Base-by-base conservation (phyloP, 2,888 invertebrate species). In the Diplolepis rosae region DNA sequence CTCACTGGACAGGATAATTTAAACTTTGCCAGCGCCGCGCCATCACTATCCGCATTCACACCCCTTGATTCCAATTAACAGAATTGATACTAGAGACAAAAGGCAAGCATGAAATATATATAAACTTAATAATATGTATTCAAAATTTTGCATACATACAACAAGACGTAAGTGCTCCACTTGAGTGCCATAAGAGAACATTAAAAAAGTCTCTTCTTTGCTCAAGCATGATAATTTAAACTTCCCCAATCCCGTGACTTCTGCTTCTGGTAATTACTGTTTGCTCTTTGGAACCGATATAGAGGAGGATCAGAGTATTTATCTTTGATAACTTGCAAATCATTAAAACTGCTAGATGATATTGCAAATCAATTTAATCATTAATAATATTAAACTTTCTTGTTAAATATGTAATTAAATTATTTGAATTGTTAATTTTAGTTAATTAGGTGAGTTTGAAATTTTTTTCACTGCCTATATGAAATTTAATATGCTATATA, bases 1-100 rank as follows among this genome's bases (percentile, higher is more conserved):
- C 82, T 78, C 82, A 70, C 75, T 73, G 80, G 84, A 83, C 84
- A 82, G 82, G 82, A 85, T 86, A 85, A 86, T 86, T 85, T 85
- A 83, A 86, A 86, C 84, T 86, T 86, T 83, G 77, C 79, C 74
- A 77, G 61, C 74, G 66, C 68, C 69, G 61, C 74, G 66, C 68
- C 69, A 54, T 72, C 66, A 76, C 79, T 80, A 79, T 81, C 76
- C 66, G 39, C 68, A 42, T 72, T 74, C 75, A 76, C 79, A 67
- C 67, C 69, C 66, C 68, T 68, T 73, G 61, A 39, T 61, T 61
- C 61, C 61, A 35, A 39, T 82, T 83, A 83, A 83, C 80, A 81
- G 80, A 80, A 83, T 80, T 80, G 76, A 81, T 80, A 82, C 80
- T 72, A 77, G 71, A 69, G 35, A 74, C 75, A 77, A 75, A 81